phyloP scores from a whole-genome alignment of 2,797 vertebrate genomes.

The Cossypha caffra region DNA sequence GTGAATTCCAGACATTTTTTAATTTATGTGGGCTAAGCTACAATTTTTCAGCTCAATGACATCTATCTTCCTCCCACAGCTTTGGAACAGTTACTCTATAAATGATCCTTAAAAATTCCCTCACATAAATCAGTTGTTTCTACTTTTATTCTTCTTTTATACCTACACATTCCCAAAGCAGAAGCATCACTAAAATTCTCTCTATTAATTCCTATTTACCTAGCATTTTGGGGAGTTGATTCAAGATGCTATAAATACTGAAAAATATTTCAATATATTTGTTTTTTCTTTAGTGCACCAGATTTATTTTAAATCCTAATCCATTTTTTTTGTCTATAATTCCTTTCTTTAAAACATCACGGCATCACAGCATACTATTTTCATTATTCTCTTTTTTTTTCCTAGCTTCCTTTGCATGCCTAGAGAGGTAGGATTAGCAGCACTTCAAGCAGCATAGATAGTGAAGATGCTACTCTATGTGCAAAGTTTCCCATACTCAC shows the following conservation, averaged over 20 bases:
- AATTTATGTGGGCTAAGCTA: neutral
- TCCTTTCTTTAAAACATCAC: neutral
- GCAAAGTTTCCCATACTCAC: slow-evolving; percentile 1
- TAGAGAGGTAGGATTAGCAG: neutral
- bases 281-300: neutral
- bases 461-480: neutral
- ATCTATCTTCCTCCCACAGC: neutral
- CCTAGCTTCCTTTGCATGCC: neutral
- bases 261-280: neutral
- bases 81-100: neutral
- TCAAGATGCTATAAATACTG: neutral
- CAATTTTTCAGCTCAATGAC: neutral
- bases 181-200: neutral
- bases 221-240: neutral
- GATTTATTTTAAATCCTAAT: neutral
- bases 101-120: neutral
- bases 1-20: neutral
- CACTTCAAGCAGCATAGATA: neutral
- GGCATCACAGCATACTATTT: neutral
- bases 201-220: neutral
- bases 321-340: neutral
- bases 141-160: neutral
- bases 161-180: neutral
- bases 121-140: neutral
- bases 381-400: neutral